Evolutionary conservation across 2,113 vertebrate species (phyloP), one percentile per base, ranked within the genome.

Genomic region (Butastur rufipennis): DNA sequence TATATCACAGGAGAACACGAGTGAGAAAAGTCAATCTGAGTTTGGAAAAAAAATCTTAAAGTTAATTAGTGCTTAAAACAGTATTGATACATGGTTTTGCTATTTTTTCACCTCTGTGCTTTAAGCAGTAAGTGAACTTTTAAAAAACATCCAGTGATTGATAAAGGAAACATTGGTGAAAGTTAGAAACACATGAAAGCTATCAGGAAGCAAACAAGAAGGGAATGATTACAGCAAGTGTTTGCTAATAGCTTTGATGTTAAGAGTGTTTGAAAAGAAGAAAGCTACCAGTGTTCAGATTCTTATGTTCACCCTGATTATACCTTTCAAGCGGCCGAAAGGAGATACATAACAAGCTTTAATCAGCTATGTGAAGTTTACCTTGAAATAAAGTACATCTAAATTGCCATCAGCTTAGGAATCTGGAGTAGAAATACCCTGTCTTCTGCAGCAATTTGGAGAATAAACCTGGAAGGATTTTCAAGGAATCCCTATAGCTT

Each of bases 311-410:
- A 78, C 56, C 53, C 40, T 68, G 77, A 75, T 87, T 95, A 71
- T 42, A 59, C 55, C 55, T 82, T 90, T 82, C 48, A 45, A 62
- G 53, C 0, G 3, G 82, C 75, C 85, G 72, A 94, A 93, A 94
- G 11, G 58, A 96, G 31, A 22, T 80, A 61, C 38, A 84, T 34
- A 96, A 80, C 50, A 88, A 73, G 81, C 8, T 90, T 86, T 78
- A 96, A 82, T 89, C 47, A 71, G 42, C 34, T 86, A 75, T 94
- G 38, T 93, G 85, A 96, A 93, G 93, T 88, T 90, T 93, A 93
- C 62, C 75, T 93, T 73, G 58, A 90, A 90, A 80, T 58, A 81
- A 66, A 62, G n/a, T 62, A 67, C n/a, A 74, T 94, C 55, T 66
- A 88, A 93, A 88, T 88, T 92, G 25, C 32, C n/a, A 86, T 71